These are phyloP conservation scores for Heliconius hermathena DNA, from an alignment of 1,140 invertebrate genomes.

Conservation along the genomic window DNA sequence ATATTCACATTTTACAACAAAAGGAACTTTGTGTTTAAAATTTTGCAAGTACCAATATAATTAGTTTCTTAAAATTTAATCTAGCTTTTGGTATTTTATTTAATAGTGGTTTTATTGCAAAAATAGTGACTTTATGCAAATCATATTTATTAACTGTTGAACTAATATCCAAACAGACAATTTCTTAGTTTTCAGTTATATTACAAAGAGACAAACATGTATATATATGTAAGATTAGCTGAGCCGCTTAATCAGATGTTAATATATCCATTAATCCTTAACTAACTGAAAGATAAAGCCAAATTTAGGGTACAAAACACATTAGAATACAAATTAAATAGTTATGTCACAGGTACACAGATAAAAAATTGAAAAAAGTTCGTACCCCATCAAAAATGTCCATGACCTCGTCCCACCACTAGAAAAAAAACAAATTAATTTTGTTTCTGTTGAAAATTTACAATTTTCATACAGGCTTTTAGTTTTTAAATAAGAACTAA, in stretches of 20 bases:
- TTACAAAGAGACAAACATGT: not conserved
- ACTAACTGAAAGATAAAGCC: slow-evolving; percentile 30
- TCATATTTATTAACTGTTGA: not conserved
- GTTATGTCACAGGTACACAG: slow-evolving; percentile 64
- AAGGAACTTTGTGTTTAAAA: not conserved
- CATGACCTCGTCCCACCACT: slow-evolving; percentile 97
- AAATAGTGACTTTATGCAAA: not conserved
- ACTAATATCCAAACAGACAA: not conserved
- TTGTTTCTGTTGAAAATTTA: slow-evolving; percentile 47
- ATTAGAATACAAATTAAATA: slow-evolving; percentile 32
- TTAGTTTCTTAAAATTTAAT: too few species aligned
- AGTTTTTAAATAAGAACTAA: slow-evolving; percentile 31
- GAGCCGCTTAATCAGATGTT: slow-evolving; percentile 1
- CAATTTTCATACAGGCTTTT: slow-evolving; percentile 44
- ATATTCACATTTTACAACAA: not conserved
- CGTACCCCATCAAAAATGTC: slow-evolving; percentile 96
- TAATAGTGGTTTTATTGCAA: too few species aligned
- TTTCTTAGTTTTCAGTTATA: not conserved
- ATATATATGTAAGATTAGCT: not conserved
- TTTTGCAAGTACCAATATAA: not conserved
- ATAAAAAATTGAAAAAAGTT: slow-evolving; percentile 70
- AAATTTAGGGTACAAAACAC: slow-evolving; percentile 23
- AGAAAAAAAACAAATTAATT: slow-evolving; percentile 86
- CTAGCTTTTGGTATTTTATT: too few species aligned
- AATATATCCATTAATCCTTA: slow-evolving; percentile 6